Conservation (phyloP, 1,140 invertebrate species). For the Argopecten irradians region DNA sequence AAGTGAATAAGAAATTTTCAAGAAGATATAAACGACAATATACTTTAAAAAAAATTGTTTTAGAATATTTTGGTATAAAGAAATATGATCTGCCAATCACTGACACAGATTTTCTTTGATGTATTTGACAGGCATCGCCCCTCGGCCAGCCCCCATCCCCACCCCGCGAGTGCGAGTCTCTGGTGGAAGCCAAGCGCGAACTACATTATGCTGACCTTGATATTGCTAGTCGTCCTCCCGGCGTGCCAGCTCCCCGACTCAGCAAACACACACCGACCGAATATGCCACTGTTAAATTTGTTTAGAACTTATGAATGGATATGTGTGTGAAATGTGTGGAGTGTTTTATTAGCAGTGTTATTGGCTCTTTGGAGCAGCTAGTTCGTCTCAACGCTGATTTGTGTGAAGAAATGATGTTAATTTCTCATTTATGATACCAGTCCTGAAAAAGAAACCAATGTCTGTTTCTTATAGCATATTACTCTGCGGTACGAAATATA, state of each 20-base stretch:
- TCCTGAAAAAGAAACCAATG: no score
- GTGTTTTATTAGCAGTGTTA: no score
- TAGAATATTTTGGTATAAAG: no score
- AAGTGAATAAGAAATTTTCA: neutral
- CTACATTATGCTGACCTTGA: conserved; percentile 21
- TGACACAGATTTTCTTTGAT: conserved; percentile 22
- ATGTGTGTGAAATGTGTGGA: neutral
- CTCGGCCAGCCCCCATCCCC: conserved; percentile 5
- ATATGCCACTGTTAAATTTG: conserved; percentile 15
- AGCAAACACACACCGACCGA: neutral
- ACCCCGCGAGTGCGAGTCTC: neutral
- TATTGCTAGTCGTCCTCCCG: neutral
- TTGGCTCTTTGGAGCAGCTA: no score
- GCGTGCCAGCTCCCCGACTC: neutral
- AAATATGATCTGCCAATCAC: neutral
- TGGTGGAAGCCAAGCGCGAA: neutral
- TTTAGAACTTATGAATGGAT: neutral
- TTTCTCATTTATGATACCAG: no score
- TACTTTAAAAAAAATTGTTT: no score
- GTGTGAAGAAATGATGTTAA: no score
- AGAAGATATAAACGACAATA: no score
- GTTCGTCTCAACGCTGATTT: no score
- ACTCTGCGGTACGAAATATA: no score
- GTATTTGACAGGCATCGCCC: conserved; percentile 11
- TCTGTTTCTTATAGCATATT: no score